These are phyloP conservation scores for Aplysia californica DNA, from an alignment of 1,140 invertebrate genomes.

Conservation along the genomic window DNA sequence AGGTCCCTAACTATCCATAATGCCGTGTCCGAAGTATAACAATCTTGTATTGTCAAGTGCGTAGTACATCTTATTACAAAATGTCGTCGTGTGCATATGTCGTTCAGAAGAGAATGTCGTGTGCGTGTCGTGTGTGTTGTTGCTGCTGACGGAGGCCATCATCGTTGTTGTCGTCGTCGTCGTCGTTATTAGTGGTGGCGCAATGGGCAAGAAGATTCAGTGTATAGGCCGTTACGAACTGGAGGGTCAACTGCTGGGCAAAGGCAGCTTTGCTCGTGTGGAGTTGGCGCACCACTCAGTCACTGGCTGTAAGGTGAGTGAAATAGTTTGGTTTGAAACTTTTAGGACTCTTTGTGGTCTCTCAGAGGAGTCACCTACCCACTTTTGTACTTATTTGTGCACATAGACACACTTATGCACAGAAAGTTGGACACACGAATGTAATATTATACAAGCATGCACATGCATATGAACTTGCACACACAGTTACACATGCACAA, in stretches of 20 bases:
- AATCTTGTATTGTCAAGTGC: neutral
- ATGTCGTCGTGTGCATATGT: neutral
- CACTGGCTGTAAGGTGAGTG: conserved; percentile 66
- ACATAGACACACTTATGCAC: too few species aligned
- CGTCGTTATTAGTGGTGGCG: too few species aligned
- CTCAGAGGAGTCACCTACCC: too few species aligned
- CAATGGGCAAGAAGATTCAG: conserved; percentile 66
- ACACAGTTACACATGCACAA: too few species aligned
- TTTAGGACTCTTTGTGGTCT: too few species aligned
- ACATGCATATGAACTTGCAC: too few species aligned
- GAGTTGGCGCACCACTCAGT: conserved; percentile 66
- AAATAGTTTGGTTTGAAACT: too few species aligned
- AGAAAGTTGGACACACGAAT: too few species aligned
- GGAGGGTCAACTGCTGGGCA: conserved; percentile 64
- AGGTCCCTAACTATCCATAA: too few species aligned
- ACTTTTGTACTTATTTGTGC: too few species aligned
- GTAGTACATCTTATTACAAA: neutral
- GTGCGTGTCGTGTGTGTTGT: neutral
- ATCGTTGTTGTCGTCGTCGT: neutral
- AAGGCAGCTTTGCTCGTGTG: conserved; percentile 68
- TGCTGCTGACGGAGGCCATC: neutral
- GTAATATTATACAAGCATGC: too few species aligned
- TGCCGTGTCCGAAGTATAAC: neutral
- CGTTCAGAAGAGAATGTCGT: neutral
- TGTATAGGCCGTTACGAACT: conserved; percentile 67